Evolutionary conservation across 2,113 vertebrate genomes (phyloP).

Genomic region (Alouatta palliata): DNA sequence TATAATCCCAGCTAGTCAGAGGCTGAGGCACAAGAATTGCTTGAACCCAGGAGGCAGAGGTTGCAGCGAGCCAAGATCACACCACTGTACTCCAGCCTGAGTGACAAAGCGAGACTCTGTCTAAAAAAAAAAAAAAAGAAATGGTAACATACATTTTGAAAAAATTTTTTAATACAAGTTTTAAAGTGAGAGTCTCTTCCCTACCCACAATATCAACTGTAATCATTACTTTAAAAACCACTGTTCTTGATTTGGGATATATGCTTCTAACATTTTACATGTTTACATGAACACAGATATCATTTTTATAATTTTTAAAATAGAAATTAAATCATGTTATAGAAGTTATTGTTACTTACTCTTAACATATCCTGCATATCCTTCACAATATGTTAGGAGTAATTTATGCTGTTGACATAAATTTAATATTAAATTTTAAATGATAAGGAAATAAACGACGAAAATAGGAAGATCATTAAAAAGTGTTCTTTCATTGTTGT

Average conservation of each 20-base stretch:
- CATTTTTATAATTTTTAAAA: slow-evolving; percentile 27
- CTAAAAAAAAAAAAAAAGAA: too few species aligned
- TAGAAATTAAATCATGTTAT: background rate
- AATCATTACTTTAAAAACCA: slow-evolving; percentile 42
- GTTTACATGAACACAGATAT: background rate
- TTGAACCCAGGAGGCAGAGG: too few species aligned
- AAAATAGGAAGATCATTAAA: background rate
- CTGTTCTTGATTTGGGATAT: background rate
- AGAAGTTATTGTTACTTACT: background rate
- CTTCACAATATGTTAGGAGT: background rate
- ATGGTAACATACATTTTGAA: too few species aligned
- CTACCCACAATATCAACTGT: background rate
- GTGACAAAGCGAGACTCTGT: too few species aligned
- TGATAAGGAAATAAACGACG: background rate
- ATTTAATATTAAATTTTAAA: slow-evolving; percentile 45
- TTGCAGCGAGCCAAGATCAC: too few species aligned
- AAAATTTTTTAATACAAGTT: too few species aligned
- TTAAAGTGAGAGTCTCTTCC: background rate
- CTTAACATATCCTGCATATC: background rate
- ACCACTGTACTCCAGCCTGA: too few species aligned
- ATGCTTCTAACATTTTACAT: background rate
- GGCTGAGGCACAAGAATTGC: too few species aligned
- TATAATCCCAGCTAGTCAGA: too few species aligned
- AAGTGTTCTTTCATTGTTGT: background rate
- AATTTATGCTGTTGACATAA: background rate